Evolutionary conservation across 1,140 invertebrate genomes (phyloP).

Genomic region (Danaus melanippus): DNA sequence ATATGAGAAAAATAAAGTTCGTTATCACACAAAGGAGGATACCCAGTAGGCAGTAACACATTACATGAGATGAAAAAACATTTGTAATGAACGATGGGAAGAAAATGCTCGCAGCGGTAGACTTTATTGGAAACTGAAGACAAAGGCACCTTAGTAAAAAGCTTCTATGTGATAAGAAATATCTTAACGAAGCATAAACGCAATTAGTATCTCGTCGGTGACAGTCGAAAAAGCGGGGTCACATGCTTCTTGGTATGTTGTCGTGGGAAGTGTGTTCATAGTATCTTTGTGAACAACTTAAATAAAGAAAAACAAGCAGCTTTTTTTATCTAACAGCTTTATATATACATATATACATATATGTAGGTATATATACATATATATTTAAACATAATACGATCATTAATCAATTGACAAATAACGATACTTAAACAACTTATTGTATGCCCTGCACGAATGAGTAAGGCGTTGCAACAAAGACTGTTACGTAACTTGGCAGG

Average conservation of each 20-base stretch:
- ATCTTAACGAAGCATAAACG: constrained; percentile 37
- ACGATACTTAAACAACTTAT: too few species aligned
- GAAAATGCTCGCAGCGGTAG: not conserved
- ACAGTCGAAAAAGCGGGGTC: constrained; percentile 40
- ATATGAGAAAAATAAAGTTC: too few species aligned
- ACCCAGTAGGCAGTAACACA: too few species aligned
- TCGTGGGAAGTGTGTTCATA: constrained; percentile 17
- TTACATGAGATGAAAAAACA: too few species aligned
- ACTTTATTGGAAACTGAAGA: constrained; percentile 22
- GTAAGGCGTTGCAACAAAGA: too few species aligned
- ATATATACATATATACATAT: too few species aligned
- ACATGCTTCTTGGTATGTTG: constrained; percentile 18
- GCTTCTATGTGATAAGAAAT: constrained; percentile 26
- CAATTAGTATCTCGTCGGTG: constrained; percentile 29
- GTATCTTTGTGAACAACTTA: constrained; percentile 13
- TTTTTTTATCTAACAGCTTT: not conserved
- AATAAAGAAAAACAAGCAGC: constrained; percentile 4
- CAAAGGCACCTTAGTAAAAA: constrained; percentile 26
- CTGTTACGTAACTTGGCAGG: constrained; percentile 12
- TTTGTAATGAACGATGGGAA: too few species aligned
- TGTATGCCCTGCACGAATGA: too few species aligned
- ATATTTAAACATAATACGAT: too few species aligned
- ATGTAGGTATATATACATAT: too few species aligned
- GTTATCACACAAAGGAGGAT: too few species aligned
- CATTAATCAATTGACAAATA: too few species aligned